These are phyloP conservation scores for Aphelinus certus DNA, from an alignment of 1,140 invertebrate genomes.

Conservation along the genomic window DNA sequence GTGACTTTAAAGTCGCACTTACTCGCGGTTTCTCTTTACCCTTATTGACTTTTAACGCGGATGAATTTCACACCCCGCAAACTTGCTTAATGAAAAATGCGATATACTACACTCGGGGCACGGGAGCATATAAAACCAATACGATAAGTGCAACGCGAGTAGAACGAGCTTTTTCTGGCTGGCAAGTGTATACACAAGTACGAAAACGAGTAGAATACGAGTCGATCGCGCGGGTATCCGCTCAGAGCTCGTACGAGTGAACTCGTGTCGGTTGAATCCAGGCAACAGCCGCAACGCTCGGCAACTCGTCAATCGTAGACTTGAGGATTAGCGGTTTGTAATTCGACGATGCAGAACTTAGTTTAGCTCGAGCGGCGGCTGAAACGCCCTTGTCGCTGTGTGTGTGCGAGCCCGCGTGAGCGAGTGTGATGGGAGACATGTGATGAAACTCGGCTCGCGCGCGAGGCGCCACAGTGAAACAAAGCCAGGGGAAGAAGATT, in stretches of 20 bases:
- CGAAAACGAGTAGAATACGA: slow-evolving; percentile 3
- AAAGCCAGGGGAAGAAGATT: no score
- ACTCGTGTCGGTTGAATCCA: slow-evolving; percentile 30
- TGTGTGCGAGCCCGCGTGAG: neutral
- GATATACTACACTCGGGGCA: no score
- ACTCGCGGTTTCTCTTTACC: no score
- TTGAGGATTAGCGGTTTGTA: slow-evolving; percentile 25
- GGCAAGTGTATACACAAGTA: no score
- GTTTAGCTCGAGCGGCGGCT: neutral
- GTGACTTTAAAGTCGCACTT: no score
- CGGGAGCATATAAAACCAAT: no score
- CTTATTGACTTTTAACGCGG: no score
- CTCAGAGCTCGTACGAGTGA: slow-evolving; percentile 11
- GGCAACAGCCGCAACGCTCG: slow-evolving; percentile 1
- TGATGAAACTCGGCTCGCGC: slow-evolving; percentile 2
- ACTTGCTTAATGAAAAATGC: no score
- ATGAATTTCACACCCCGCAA: no score
- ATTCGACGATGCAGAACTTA: slow-evolving; percentile 22
- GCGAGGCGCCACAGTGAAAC: neutral
- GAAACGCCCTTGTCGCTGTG: neutral
- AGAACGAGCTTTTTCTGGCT: no score
- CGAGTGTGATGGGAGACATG: neutral
- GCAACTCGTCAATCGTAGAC: slow-evolving; percentile 18
- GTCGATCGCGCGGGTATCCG: slow-evolving; percentile 4
- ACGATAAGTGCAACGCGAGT: no score